Percentiles rank a stretch among this genome's conserved stretches.
Conservation (phyloP, 2,888 invertebrate species). For the Parnassius mnemosyne region DNA sequence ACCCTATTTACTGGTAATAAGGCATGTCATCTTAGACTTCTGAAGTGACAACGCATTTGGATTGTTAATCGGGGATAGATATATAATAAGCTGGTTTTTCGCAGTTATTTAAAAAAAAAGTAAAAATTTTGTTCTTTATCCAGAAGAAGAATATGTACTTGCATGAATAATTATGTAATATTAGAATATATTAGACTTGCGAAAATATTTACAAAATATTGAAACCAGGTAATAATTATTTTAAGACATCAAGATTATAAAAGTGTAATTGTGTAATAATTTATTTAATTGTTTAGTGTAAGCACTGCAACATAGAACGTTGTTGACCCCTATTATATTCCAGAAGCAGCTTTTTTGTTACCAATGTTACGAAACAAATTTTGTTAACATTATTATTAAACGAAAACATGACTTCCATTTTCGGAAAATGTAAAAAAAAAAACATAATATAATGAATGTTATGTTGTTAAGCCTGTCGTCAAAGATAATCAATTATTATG, state of each 20-base stretch:
- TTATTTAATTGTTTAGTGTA: constrained; percentile 18
- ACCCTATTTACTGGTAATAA: too few species aligned
- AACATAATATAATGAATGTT: constrained; percentile 18
- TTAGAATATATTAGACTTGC: neutral
- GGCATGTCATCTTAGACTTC: too few species aligned
- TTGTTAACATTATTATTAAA: constrained; percentile 9
- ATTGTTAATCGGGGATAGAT: too few species aligned
- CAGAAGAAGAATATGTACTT: neutral
- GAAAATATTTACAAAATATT: constrained; percentile 7
- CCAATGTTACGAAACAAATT: constrained; percentile 8
- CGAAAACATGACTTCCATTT: neutral
- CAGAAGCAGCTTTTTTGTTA: constrained; percentile 45
- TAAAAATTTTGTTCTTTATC: too few species aligned
- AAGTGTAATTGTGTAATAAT: constrained; percentile 13
- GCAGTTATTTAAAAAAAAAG: too few species aligned
- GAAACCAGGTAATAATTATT: neutral
- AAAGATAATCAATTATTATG: constrained; percentile 4
- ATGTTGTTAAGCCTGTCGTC: constrained; percentile 26
- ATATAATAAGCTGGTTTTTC: too few species aligned
- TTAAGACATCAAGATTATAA: neutral
- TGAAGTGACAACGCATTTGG: too few species aligned
- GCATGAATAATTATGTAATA: neutral
- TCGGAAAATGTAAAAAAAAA: constrained; percentile 12
- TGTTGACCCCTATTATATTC: constrained; percentile 34
- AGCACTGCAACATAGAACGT: constrained; percentile 19